Evolutionary conservation across 2,888 invertebrate species (phyloP).

Genomic region (Ryuthela nishihirai): DNA sequence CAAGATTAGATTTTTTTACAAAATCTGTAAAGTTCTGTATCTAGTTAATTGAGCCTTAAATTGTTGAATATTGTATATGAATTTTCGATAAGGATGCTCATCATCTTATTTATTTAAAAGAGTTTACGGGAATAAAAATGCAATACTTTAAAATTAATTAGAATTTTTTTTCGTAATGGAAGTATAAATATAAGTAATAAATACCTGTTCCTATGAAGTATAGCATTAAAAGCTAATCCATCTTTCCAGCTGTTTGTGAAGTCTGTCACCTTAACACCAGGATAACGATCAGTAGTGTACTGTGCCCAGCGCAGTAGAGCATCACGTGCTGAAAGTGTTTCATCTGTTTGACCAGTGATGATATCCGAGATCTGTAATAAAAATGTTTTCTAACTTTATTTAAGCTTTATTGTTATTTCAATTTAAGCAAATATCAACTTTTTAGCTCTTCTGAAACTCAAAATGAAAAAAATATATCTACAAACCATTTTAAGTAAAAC

Average conservation of each 20-base stretch:
- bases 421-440: neutral
- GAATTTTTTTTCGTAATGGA: too few species aligned
- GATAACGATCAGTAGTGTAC: slow-evolving; percentile 94
- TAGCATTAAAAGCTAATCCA: slow-evolving; percentile 96
- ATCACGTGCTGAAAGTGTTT: slow-evolving; percentile 90
- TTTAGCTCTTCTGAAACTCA: neutral
- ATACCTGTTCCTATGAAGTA: slow-evolving; percentile 95
- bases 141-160: neutral
- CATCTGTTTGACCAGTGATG: slow-evolving; percentile 59
- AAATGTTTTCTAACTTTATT: slow-evolving; percentile 12
- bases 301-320: slow-evolving; percentile 96
- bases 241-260: slow-evolving; percentile 98
- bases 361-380: slow-evolving; percentile 89
- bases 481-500: neutral
- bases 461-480: neutral
- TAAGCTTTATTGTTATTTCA: too few species aligned
- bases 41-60: neutral
- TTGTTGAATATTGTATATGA: neutral
- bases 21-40: too few species aligned
- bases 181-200: too few species aligned
- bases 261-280: slow-evolving; percentile 90
- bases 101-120: neutral
- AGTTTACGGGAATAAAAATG: neutral
- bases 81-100: neutral
- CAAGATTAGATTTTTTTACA: too few species aligned